Base-by-base conservation (phyloP, 2,113 vertebrate genomes). In the Elgaria multicarinata region DNA sequence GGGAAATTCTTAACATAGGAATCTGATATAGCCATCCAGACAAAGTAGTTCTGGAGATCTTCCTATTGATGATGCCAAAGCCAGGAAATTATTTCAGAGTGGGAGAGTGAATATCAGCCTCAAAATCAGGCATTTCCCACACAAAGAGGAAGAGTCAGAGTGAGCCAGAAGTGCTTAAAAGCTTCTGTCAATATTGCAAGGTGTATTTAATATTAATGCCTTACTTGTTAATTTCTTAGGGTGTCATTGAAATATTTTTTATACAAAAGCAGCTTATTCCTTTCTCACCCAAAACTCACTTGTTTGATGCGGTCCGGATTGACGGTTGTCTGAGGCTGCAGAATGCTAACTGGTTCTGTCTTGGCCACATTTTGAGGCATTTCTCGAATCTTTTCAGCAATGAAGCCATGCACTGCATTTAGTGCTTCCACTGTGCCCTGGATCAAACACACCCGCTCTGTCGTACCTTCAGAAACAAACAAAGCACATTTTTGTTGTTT, bases 301-400 rank as follows among this genome's bases (percentile, higher is more conserved):
- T 99, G 99, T 98, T 99, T 99, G 97, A 99, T 98, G 84, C 99
- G 99, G 94, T 99, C 99, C 50, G 99, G 99, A 94, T 99, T 99
- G 94, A 99, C 99, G 53, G 99, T 99, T 95, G 99, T 99, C 97
- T 99, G 99, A 87, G 99, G 99, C 95, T 99, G 99, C 91, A 99
- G 97, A 93, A 99, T 99, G 98, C 99, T 99, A 98, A 99, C 99
- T 50, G 99, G 99, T 90, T 99, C 99, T 42, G 98, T 98, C 97
- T 99, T 99, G 96, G 99, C 98, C 96, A 99, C 98, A 90, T 99
- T 99, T 97, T 99, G 99, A 93, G 99, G 99, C 99, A 99, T 99
- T 98, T 99, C 99, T 26, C 99, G 98, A 94, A 99, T 99, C 96
- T 99, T 99, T 97, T 99, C 99, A 42, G 99, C 99, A 90, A 99